Conservation (phyloP, 2,797 vertebrate species). For the Labeo calbasu region DNA sequence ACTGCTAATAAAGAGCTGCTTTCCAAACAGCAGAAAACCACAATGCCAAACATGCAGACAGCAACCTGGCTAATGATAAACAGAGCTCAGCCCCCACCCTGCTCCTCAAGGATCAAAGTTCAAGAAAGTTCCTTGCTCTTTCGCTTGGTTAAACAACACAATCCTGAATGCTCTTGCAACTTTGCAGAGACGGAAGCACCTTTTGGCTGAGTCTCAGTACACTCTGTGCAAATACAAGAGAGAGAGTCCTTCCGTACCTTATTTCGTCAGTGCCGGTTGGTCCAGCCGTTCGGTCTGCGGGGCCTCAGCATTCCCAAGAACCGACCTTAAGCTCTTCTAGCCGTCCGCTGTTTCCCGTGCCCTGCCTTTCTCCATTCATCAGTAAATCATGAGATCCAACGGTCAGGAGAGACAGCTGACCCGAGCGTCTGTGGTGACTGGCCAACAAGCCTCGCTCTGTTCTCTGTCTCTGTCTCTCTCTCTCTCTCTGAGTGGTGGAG, state of each 20-base stretch:
- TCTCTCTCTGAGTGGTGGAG: slow-evolving; percentile 68
- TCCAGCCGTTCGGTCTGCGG: slow-evolving; percentile 71
- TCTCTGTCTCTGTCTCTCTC: slow-evolving; percentile 59
- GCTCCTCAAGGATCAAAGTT: slow-evolving; percentile 68
- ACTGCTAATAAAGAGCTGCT: not conserved
- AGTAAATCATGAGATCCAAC: slow-evolving; percentile 54
- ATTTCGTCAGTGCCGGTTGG: slow-evolving; percentile 78
- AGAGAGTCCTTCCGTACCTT: slow-evolving; percentile 55
- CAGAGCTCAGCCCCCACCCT: slow-evolving; percentile 58
- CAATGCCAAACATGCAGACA: slow-evolving; percentile 23
- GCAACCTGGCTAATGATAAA: slow-evolving; percentile 59
- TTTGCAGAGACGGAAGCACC: not conserved
- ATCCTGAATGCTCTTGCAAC: slow-evolving; percentile 14
- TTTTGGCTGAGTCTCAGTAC: not conserved
- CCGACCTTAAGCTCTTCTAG: slow-evolving; percentile 69
- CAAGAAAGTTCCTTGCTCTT: slow-evolving; percentile 61
- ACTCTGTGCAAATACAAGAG: not conserved
- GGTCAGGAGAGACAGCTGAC: slow-evolving; percentile 64
- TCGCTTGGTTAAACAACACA: slow-evolving; percentile 28
- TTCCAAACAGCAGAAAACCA: slow-evolving; percentile 18
- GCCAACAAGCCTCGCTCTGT: slow-evolving; percentile 73
- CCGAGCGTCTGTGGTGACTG: slow-evolving; percentile 67
- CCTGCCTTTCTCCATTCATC: slow-evolving; percentile 61
- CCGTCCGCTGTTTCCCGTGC: slow-evolving; percentile 50
- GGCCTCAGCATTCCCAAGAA: slow-evolving; percentile 76